These are phyloP conservation scores for Dendrolimus houi DNA, from an alignment of 2,888 invertebrate genomes.

Conservation along the genomic window DNA sequence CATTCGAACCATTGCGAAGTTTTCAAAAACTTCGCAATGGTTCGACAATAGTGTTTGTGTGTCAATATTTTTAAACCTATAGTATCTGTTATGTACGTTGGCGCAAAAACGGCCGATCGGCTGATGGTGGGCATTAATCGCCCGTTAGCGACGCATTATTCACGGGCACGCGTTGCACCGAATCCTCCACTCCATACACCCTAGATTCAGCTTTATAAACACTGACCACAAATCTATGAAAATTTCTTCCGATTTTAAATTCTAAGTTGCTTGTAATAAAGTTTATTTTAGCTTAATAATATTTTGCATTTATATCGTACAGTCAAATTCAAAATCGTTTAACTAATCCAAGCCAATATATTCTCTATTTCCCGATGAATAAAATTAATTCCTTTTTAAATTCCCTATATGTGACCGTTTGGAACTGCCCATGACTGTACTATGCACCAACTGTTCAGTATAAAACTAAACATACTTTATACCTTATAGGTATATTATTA, in stretches of 20 bases:
- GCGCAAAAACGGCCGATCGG: slow-evolving; percentile 44
- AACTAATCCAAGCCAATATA: slow-evolving; percentile 71
- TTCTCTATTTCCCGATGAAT: slow-evolving; percentile 67
- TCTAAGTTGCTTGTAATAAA: slow-evolving; percentile 4
- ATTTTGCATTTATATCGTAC: slow-evolving; percentile 14
- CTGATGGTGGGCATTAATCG: slow-evolving; percentile 64
- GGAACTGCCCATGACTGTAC: slow-evolving; percentile 25
- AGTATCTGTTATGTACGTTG: background rate
- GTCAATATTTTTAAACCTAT: background rate
- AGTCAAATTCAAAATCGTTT: slow-evolving; percentile 34
- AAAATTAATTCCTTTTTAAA: slow-evolving; percentile 68
- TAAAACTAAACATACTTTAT: slow-evolving; percentile 9
- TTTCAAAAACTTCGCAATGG: background rate
- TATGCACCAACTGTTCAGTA: slow-evolving; percentile 13
- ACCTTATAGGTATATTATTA: slow-evolving; percentile 16
- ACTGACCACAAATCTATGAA: background rate
- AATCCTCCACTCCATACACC: slow-evolving; percentile 54
- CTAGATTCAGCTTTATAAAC: slow-evolving; percentile 10
- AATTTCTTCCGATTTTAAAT: slow-evolving; percentile 7
- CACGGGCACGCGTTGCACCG: slow-evolving; percentile 69
- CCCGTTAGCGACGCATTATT: slow-evolving; percentile 71
- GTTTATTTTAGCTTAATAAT: slow-evolving; percentile 8
- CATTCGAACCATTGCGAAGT: no score
- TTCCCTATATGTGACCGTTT: slow-evolving; percentile 47
- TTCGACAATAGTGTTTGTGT: background rate